These are phyloP conservation scores for Ditula angustiorana DNA, from an alignment of 2,888 invertebrate genomes.

Conservation along the genomic window DNA sequence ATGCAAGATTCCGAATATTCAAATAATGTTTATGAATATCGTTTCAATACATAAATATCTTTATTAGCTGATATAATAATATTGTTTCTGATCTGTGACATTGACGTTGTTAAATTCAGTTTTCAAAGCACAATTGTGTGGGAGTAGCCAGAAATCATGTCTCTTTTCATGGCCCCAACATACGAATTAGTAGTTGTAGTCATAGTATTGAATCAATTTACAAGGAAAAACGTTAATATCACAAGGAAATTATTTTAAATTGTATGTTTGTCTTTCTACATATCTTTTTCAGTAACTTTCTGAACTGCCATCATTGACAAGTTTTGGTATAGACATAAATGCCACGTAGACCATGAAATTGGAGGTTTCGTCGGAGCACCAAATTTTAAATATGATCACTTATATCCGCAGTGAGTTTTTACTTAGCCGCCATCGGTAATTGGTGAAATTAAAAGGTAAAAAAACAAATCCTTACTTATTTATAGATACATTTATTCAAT, in stretches of 20 bases:
- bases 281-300: slow-evolving; percentile 17
- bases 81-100: background rate
- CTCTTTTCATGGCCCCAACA: no score
- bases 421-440: background rate
- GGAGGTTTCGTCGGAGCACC: background rate
- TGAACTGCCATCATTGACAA: background rate
- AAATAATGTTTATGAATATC: background rate
- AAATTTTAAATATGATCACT: background rate
- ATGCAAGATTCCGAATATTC: slow-evolving; percentile 32
- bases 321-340: background rate
- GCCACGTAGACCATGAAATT: background rate
- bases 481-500: background rate
- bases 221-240: background rate
- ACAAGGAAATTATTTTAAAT: slow-evolving; percentile 4
- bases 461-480: background rate
- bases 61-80: background rate
- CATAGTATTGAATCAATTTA: background rate
- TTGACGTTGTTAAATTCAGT: no score
- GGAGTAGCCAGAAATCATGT: no score
- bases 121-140: no score
- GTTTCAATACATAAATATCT: background rate
- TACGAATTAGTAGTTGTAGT: background rate
- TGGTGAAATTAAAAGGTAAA: background rate
- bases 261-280: slow-evolving; percentile 23
- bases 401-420: background rate